Evolutionary conservation across 2,797 vertebrate species (phyloP).

Genomic region (Natrix natrix): DNA sequence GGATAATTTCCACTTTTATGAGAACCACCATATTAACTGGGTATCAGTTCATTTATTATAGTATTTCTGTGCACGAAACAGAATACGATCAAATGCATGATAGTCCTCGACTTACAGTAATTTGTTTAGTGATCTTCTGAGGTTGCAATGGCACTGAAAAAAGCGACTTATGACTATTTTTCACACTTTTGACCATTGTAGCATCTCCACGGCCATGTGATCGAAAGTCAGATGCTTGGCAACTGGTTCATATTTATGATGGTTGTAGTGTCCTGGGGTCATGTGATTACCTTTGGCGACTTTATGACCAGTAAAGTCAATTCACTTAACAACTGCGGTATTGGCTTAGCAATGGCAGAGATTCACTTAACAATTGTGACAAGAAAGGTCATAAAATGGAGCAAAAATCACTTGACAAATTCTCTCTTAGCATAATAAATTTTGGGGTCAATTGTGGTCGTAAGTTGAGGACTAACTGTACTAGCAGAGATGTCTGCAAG

Average conservation of each 20-base stretch:
- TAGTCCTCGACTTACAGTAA: neutral
- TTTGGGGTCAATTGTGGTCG: neutral
- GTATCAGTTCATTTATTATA: neutral
- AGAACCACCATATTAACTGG: neutral
- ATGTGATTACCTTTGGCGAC: neutral
- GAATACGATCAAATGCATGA: neutral
- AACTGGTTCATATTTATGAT: neutral
- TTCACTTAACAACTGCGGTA: neutral
- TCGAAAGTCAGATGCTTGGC: neutral
- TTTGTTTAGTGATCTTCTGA: neutral
- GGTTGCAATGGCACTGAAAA: neutral
- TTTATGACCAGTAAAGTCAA: neutral
- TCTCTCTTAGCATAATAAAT: neutral
- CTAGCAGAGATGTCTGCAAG: neutral
- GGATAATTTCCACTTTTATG: neutral
- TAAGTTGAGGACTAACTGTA: neutral
- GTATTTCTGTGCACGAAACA: neutral
- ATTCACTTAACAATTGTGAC: neutral
- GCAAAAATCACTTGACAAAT: neutral
- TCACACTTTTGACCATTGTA: neutral
- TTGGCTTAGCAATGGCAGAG: neutral
- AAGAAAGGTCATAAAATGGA: too few species aligned
- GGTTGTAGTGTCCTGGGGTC: neutral
- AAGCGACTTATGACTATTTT: neutral
- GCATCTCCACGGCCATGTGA: neutral